A percentile compares a stretch with the other conserved stretches of the same genome.
Evolutionary conservation across 2,888 invertebrate genomes (phyloP).

Genomic region (Parapristionchus giblindavisi): DNA sequence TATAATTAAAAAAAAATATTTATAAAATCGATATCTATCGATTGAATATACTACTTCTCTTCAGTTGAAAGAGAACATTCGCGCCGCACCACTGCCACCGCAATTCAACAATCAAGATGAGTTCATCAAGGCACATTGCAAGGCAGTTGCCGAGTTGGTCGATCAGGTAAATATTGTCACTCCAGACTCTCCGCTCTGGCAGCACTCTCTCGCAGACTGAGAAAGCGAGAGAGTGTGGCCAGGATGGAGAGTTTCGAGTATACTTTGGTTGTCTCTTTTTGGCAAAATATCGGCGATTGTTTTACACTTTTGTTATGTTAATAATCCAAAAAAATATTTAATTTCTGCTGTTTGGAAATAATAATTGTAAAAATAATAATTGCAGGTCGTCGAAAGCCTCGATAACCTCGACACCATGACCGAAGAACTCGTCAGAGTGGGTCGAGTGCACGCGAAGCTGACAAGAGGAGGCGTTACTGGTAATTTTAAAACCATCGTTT

Average conservation of each 20-base stretch:
- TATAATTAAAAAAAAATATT: background rate
- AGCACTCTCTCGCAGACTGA: background rate
- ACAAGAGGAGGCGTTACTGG: slow-evolving; percentile 63
- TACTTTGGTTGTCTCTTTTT: background rate
- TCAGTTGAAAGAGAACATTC: slow-evolving; percentile 65
- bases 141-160: slow-evolving; percentile 63
- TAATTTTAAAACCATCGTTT: too few relatives aligned
- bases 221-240: background rate
- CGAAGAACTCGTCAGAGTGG: slow-evolving; percentile 59
- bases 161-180: slow-evolving; percentile 53
- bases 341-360: background rate
- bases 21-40: background rate
- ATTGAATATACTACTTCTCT: slow-evolving; percentile 11
- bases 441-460: slow-evolving; percentile 62
- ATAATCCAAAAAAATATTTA: background rate
- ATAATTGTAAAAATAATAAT: background rate
- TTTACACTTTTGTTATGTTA: background rate
- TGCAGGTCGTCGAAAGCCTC: slow-evolving; percentile 64
- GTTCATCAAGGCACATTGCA: slow-evolving; percentile 65
- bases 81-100: slow-evolving; percentile 58
- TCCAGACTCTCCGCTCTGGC: background rate
- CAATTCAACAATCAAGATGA: slow-evolving; percentile 65
- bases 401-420: slow-evolving; percentile 64
- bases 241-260: background rate
- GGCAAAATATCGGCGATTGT: background rate